Evolutionary conservation across 2,113 vertebrate species (phyloP), one percentile per base, ranked within the genome.

Genomic region (Globicephala melas): DNA sequence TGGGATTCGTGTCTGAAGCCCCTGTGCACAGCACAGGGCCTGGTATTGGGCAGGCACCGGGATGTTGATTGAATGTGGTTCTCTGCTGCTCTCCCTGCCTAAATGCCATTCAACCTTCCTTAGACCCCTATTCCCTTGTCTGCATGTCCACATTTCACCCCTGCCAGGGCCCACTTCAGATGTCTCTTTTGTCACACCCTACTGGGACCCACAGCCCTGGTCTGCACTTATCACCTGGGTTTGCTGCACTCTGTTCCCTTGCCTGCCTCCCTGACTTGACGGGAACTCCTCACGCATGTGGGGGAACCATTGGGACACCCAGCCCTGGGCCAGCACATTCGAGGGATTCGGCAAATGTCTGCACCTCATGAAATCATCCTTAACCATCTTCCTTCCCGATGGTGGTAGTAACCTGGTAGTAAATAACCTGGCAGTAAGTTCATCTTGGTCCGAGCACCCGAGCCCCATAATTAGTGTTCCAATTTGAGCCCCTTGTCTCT

Each of bases 21-120:
- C 58, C 31, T 0, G 25, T 62, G 50, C 38, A 41, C 47, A 44
- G 80, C 31, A 15, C 7, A 2, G 41, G 65, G 31, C 38, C 65
- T 58, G 50, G n/a, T 6, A 12, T 3, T 3, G 15, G 58, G 4
- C 33, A 82, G 41, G 38, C 74, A 17, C 60, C 2, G 23, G 85
- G 26, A 3, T 82, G 44, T 13, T 77, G 36, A 36, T 1, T 62
- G 77, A 60, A 10, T n/a, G 11, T 31, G 9, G 25, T n/a, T 28
- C 53, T 41, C 44, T n/a, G 36, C 63, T 21, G 10, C 41, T 55
- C 2, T 44, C 8, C 38, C 58, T 63, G n/a, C 60, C 23, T 23
- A 3, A 50, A 1, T 14, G 21, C 70, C 9, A 1, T 47, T 14
- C n/a, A 3, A 0, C 41, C 11, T 58, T 67, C 44, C 12, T 70